Evolutionary conservation across 2,113 vertebrate species (phyloP), one percentile per base, ranked within the genome.

Genomic region (Rhea pennata): DNA sequence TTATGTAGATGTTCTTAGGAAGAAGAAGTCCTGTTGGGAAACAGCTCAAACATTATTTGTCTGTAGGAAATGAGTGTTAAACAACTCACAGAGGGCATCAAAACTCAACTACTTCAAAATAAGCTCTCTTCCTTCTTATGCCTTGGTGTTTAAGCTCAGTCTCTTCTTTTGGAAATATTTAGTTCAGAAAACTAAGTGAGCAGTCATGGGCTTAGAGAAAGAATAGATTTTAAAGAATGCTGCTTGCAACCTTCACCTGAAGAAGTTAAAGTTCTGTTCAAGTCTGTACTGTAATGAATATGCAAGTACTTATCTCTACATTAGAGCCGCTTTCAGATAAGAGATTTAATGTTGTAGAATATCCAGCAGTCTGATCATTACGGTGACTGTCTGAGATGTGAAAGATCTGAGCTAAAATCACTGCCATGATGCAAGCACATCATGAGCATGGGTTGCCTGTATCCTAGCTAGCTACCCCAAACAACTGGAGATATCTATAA

Each of bases 61-160:
- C 40, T 73, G 21, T 16, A 39, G 31, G 15, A 67, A 23, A 20
- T 36, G 16, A 46, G 33, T 59, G 33, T 31, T 50, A 6, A 61
- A 59, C 24, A 67, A 53, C 29, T 87, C 83, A 44, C 53, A 39
- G 15, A 50, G 5, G 21, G 12, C 46, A 73, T 66, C 59, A 72
- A 67, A 50, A n/a, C 8, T 61, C 44, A 83, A 10, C 23, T 16
- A 33, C n/a, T 44, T 66, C 21, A 62, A 54, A 83, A 78, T 23
- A 44, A 61, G 5, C 17, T 33, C 10, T 40, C n/a, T 61, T 66
- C n/a, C 24, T 44, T 61, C 39, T 73, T 42, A 54, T 4, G 27
- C 0, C 0, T 20, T 21, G 29, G 8, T 44, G n/a, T 73, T 21
- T 17, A 10, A 10, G 8, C 22, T 87, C 31, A 50, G 6, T 7